These are phyloP conservation scores for Drosophila mettleri DNA, from an alignment of 2,888 invertebrate species.

Conservation along the genomic window DNA sequence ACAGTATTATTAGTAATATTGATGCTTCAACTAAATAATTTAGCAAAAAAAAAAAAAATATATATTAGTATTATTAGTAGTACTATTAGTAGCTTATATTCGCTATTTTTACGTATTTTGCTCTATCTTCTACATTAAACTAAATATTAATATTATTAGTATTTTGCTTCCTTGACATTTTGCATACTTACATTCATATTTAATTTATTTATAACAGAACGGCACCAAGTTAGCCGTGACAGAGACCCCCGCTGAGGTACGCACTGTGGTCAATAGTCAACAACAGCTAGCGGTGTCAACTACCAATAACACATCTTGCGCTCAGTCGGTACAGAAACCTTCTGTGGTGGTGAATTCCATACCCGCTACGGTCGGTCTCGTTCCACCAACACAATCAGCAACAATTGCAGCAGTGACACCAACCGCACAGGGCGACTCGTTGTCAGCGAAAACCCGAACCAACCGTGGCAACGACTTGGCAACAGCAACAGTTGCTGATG, in stretches of 20 bases:
- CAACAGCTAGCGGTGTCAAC: conserved; percentile 59
- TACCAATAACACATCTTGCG: conserved; percentile 34
- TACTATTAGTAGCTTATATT: conserved; percentile 4
- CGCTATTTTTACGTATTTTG: not conserved
- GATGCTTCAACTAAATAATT: not conserved
- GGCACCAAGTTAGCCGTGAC: conserved; percentile 66
- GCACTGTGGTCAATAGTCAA: conserved; percentile 56
- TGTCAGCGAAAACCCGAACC: conserved; percentile 18
- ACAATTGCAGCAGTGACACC: conserved; percentile 55
- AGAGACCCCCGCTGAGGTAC: conserved; percentile 60
- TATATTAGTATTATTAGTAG: conserved; percentile 15
- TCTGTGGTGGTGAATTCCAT: conserved; percentile 59
- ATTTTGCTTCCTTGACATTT: conserved; percentile 8
- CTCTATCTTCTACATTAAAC: conserved; percentile 8
- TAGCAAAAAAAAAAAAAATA: too few relatives aligned
- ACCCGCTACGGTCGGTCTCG: conserved; percentile 29
- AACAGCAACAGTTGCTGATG: conserved; percentile 45
- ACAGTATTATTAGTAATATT: conserved; percentile 8
- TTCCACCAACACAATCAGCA: conserved; percentile 63
- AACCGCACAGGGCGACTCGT: conserved; percentile 66
- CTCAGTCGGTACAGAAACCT: conserved; percentile 66
- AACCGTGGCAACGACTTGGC: conserved; percentile 27
- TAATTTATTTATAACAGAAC: conserved; percentile 44
- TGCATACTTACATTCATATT: conserved; percentile 8
- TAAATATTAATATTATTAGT: conserved; percentile 15